phyloP scores from a whole-genome alignment of 2,113 vertebrate genomes.

The Pyrgilauda ruficollis region DNA sequence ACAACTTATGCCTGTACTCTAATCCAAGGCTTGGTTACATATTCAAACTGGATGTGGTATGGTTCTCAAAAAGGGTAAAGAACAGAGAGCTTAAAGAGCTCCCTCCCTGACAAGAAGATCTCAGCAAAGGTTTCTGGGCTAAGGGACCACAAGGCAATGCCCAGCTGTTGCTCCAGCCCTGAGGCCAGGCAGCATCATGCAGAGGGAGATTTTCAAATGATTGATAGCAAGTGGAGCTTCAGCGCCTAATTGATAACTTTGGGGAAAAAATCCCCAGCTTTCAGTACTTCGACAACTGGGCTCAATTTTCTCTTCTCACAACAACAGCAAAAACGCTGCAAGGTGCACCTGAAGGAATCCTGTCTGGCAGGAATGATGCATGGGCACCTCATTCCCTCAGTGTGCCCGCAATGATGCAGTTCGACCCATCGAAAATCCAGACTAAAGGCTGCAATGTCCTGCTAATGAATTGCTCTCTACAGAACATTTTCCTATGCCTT shows the following conservation, averaged over 20 bases:
- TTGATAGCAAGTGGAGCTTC: neutral
- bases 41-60: neutral
- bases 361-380: neutral
- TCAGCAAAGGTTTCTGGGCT: neutral
- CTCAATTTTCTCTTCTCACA: neutral
- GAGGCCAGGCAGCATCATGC: neutral
- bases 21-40: neutral
- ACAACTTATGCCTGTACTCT: rapidly evolving
- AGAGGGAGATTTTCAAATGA: neutral
- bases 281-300: neutral
- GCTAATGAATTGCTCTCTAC: neutral
- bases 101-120: neutral
- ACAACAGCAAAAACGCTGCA: neutral
- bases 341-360: neutral
- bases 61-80: neutral
- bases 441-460: neutral
- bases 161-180: neutral
- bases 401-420: neutral
- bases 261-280: neutral
- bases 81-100: neutral
- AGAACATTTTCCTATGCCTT: neutral
- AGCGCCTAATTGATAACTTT: neutral
- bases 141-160: neutral
- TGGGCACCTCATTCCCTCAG: neutral
- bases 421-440: neutral